Evolutionary conservation across 2,888 invertebrate genomes (phyloP).

Genomic region (Lampropteryx suffumata): DNA sequence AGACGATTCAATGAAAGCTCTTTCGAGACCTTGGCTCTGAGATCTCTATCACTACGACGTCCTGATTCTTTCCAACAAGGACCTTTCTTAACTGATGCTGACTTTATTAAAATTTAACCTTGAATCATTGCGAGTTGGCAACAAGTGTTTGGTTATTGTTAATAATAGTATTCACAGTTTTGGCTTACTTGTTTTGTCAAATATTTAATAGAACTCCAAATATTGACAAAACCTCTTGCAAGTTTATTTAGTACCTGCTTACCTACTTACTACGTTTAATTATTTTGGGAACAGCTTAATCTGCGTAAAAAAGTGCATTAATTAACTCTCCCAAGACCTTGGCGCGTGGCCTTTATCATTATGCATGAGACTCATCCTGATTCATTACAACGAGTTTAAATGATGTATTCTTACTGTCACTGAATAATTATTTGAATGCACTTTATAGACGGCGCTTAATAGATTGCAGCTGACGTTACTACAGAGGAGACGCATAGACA

Average conservation of each 20-base stretch:
- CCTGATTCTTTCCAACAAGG: neutral
- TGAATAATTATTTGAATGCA: too few relatives aligned
- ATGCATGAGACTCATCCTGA: constrained; percentile 13
- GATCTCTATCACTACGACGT: constrained; percentile 6
- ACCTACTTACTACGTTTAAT: too few relatives aligned
- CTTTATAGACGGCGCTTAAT: too few relatives aligned
- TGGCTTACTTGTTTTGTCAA: neutral
- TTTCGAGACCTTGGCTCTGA: constrained; percentile 4
- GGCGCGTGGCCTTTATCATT: constrained; percentile 8
- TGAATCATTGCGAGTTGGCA: too few relatives aligned
- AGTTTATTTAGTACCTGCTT: too few relatives aligned
- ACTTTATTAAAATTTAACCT: neutral
- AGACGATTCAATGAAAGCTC: constrained; percentile 11
- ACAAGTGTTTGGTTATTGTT: neutral
- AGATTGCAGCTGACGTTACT: too few relatives aligned
- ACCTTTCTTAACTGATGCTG: neutral
- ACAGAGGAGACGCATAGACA: too few relatives aligned
- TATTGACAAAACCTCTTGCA: too few relatives aligned
- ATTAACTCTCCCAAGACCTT: neutral
- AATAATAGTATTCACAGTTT: neutral
- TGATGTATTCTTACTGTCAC: too few relatives aligned
- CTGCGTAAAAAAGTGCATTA: constrained; percentile 3
- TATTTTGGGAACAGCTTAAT: too few relatives aligned
- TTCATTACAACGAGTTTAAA: constrained; percentile 12
- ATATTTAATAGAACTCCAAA: too few relatives aligned